These are phyloP conservation scores for Percina caprodes DNA, from an alignment of 2,113 vertebrate genomes.

Conservation along the genomic window DNA sequence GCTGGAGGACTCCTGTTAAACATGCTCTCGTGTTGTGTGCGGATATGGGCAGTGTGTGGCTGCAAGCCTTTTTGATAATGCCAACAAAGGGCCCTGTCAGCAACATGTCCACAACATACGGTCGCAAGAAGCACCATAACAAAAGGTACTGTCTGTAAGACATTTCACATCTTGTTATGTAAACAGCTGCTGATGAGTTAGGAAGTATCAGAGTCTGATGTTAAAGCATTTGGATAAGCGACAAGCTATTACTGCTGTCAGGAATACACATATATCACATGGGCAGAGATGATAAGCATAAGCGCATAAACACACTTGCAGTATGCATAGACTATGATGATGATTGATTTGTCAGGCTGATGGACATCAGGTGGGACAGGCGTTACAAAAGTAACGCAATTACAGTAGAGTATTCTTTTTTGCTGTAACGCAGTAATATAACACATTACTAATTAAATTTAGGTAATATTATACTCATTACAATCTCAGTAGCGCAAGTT, in stretches of 20 bases:
- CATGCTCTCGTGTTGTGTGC: slow-evolving; percentile 19
- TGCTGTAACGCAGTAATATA: no score
- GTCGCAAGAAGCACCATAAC: slow-evolving; percentile 28
- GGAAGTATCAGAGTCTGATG: background rate
- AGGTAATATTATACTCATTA: no score
- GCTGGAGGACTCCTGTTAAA: slow-evolving; percentile 27
- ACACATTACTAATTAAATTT: no score
- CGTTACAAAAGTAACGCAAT: no score
- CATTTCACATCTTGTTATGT: slow-evolving; percentile 5
- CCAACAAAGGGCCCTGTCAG: slow-evolving; percentile 55
- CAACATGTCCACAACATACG: slow-evolving; percentile 27
- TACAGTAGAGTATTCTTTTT: no score
- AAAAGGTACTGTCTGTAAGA: background rate
- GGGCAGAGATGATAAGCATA: background rate
- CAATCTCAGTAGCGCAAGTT: no score
- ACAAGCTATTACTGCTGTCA: slow-evolving; percentile 18
- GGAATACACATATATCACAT: slow-evolving; percentile 1
- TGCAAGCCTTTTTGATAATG: slow-evolving; percentile 50
- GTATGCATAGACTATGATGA: background rate
- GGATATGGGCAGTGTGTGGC: slow-evolving; percentile 24
- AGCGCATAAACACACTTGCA: background rate
- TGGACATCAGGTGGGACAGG: no score
- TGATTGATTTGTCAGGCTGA: slow-evolving; percentile 25
- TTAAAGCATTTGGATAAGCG: slow-evolving; percentile 2
- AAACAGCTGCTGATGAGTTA: slow-evolving; percentile 36